Evolutionary conservation across 2,888 invertebrate genomes (phyloP).

Genomic region (Deladenus siricidicola): DNA sequence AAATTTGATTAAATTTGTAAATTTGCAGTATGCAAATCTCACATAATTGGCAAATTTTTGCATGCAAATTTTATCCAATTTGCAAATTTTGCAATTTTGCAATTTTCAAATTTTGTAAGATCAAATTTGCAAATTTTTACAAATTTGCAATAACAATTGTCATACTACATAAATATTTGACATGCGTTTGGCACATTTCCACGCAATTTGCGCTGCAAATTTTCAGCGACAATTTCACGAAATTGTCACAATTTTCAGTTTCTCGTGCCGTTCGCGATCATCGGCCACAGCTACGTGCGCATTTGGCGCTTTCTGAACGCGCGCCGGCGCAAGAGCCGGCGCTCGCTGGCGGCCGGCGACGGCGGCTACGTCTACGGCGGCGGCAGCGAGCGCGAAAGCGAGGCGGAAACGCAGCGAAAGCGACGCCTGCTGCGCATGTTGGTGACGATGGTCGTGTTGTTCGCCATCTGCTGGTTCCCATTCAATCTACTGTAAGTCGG

Average conservation of each 20-base stretch:
- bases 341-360: background rate
- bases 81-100: too few relatives aligned
- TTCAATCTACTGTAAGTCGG: slow-evolving; percentile 79
- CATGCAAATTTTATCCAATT: too few relatives aligned
- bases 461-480: slow-evolving; percentile 77
- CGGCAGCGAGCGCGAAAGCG: slow-evolving; percentile 7
- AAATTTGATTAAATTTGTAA: background rate
- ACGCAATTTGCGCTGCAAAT: too few relatives aligned
- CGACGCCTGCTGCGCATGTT: slow-evolving; percentile 18
- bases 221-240: too few relatives aligned
- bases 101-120: too few relatives aligned
- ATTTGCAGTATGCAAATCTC: too few relatives aligned
- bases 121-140: too few relatives aligned
- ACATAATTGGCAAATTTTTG: too few relatives aligned
- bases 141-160: too few relatives aligned
- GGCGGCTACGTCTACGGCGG: slow-evolving; percentile 11
- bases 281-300: slow-evolving; percentile 84
- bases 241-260: slow-evolving; percentile 65
- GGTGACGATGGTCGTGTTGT: slow-evolving; percentile 85
- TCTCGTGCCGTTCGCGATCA: slow-evolving; percentile 82
- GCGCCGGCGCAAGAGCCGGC: slow-evolving; percentile 1
- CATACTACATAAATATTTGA: too few relatives aligned
- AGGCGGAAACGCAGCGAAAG: slow-evolving; percentile 13
- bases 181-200: too few relatives aligned
- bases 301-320: slow-evolving; percentile 63